Evolutionary conservation across 2,797 vertebrate genomes (phyloP).

Genomic region (Echeneis naucrates): DNA sequence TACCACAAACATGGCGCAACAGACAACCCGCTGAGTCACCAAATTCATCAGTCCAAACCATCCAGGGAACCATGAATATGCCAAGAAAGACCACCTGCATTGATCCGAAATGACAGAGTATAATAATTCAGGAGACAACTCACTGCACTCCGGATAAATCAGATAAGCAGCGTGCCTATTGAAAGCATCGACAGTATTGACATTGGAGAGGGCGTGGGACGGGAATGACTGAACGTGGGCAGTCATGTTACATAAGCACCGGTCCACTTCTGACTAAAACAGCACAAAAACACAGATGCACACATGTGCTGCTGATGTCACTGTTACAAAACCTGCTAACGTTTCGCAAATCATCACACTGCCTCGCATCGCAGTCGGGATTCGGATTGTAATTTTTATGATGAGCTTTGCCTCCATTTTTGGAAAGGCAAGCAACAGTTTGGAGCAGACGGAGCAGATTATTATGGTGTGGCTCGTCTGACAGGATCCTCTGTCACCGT

Average conservation of each 20-base stretch:
- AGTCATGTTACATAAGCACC: slow-evolving; percentile 72
- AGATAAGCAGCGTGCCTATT: slow-evolving; percentile 51
- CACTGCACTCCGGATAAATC: slow-evolving; percentile 35
- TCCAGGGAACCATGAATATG: background rate
- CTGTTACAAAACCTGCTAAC: slow-evolving; percentile 10
- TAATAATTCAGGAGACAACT: background rate
- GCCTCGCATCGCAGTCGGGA: background rate
- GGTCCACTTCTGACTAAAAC: slow-evolving; percentile 69
- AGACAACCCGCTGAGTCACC: background rate
- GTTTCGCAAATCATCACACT: background rate
- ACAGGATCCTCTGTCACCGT: slow-evolving; percentile 40
- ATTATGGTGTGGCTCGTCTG: slow-evolving; percentile 10
- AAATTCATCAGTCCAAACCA: background rate
- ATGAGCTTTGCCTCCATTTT: background rate
- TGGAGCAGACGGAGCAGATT: background rate
- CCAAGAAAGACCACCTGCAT: background rate
- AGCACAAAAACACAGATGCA: slow-evolving; percentile 56
- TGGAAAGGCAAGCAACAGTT: background rate
- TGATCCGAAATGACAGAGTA: background rate
- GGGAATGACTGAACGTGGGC: slow-evolving; percentile 77
- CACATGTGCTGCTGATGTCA: slow-evolving; percentile 43
- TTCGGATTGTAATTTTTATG: background rate
- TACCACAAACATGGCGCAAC: no score
- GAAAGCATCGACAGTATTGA: slow-evolving; percentile 74
- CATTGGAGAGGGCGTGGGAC: slow-evolving; percentile 76